Base-by-base conservation (phyloP, 2,797 vertebrate genomes). In the Crypturellus tataupa region DNA sequence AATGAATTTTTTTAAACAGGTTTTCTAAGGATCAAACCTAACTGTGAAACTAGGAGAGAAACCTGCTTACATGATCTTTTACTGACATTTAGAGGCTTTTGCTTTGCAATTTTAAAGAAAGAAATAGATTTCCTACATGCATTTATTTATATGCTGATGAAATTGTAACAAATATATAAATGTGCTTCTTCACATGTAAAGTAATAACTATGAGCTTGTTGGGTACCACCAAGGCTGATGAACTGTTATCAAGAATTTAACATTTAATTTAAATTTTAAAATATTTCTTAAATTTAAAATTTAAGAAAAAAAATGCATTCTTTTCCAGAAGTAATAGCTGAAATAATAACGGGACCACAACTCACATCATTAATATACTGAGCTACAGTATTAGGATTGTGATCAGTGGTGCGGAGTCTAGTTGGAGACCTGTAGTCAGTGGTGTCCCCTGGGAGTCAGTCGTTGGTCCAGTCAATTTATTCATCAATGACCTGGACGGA, bases 51-150 rank as follows among this genome's bases (percentile, higher is more conserved):
- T 31, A 44, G 23, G 23, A 56, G 3, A 56, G 3, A 84, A 93
- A 68, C 1, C 23, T 3, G 0, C 44, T 27, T 13, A 2, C 27
- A 12, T 46, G n/a, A 47, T 63, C 25, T 3, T 63, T 27, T 51
- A 20, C 3, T 5, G 17, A 1, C 25, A 8, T 55, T 91, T 88
- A 29, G 12, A 13, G 5, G 20, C n/a, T 14, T 64, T 63, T 84
- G 9, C 2, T 78, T 86, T 76, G 15, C 8, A 59, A 33, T 19
- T 80, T 73, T 37, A 84, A 16, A 60, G 6, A 70, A 10, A 16
- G 7, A 56, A 11, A 33, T 80, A 44, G 5, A 19, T 89, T 63
- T 33, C 35, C 55, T 63, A 77, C 71, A 42, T 63, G 5, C 6
- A 23, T 35, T 44, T 55, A 9, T 21, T 39, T 85, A 37, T 12